Percentiles rank a stretch among this genome's conserved stretches.
Conservation (phyloP, 1,140 invertebrate species). For the Caenorhabditis remanei region DNA sequence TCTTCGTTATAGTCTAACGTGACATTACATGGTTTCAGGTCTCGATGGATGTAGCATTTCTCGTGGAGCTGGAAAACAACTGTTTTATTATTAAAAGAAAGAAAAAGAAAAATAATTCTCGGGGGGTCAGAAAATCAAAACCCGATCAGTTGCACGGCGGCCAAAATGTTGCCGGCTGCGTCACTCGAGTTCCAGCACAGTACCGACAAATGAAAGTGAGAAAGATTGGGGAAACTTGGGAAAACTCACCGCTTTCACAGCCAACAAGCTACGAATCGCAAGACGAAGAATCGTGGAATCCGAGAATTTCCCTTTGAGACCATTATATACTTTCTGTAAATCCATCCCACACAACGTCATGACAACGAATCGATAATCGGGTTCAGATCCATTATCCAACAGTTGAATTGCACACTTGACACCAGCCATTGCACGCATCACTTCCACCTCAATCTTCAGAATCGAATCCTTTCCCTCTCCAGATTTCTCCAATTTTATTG, state of each 20-base stretch:
- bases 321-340: slow-evolving; percentile 9
- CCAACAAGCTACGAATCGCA: slow-evolving; percentile 23
- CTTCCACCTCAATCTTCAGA: slow-evolving; percentile 22
- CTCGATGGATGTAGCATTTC: neutral
- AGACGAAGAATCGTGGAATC: slow-evolving; percentile 36
- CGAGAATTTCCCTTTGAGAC: neutral
- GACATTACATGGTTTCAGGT: slow-evolving; percentile 24
- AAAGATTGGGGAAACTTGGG: too few species aligned
- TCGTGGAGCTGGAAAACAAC: neutral
- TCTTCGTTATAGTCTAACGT: neutral
- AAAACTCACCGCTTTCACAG: slow-evolving; percentile 26
- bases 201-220: too few species aligned
- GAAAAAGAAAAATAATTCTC: too few species aligned
- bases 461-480: neutral
- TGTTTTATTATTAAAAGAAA: too few species aligned
- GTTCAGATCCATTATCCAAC: neutral
- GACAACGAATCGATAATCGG: neutral
- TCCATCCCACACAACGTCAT: slow-evolving; percentile 43
- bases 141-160: too few species aligned
- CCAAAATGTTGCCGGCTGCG: too few species aligned
- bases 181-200: too few species aligned
- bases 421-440: slow-evolving; percentile 19
- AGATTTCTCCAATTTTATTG: slow-evolving; percentile 9
- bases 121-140: too few species aligned
- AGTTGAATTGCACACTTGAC: neutral